These are phyloP conservation scores for Leucophenga varia DNA, from an alignment of 1,140 invertebrate species.

Conservation along the genomic window DNA sequence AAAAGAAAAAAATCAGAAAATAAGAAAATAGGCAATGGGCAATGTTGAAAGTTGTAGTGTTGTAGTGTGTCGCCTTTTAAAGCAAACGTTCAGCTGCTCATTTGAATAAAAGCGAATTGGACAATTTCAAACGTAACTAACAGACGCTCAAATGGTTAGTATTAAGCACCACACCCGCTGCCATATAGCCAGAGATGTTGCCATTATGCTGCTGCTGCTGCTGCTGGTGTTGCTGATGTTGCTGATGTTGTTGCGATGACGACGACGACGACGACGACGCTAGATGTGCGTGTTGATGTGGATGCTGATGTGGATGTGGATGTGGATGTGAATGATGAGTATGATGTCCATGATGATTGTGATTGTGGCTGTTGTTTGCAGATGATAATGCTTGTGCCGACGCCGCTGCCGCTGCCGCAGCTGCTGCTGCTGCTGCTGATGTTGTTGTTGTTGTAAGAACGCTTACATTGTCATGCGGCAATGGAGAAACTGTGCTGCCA, in stretches of 20 bases:
- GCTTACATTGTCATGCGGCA: background rate
- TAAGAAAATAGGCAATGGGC: no score
- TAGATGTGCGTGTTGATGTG: constrained; percentile 29
- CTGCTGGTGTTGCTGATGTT: constrained; percentile 16
- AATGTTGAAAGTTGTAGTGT: background rate
- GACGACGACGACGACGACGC: constrained; percentile 18
- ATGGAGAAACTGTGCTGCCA: constrained; percentile 3
- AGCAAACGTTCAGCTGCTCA: background rate
- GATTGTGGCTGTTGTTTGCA: constrained; percentile 11
- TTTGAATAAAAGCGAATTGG: background rate
- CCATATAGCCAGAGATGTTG: constrained; percentile 37
- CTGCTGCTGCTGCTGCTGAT: constrained; percentile 1
- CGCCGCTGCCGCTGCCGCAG: constrained; percentile 11
- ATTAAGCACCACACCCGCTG: constrained; percentile 49
- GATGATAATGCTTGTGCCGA: no score
- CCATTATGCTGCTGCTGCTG: constrained; percentile 28
- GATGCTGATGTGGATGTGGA: constrained; percentile 11
- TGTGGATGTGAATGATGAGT: constrained; percentile 9
- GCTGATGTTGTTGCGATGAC: constrained; percentile 16
- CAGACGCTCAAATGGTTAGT: constrained; percentile 53
- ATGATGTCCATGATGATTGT: constrained; percentile 16
- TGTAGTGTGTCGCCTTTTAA: background rate
- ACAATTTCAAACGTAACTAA: constrained; percentile 27
- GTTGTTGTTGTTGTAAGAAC: background rate
- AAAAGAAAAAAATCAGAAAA: no score